Base-by-base conservation (phyloP, 2,113 vertebrate genomes). In the Phoxinus phoxinus region DNA sequence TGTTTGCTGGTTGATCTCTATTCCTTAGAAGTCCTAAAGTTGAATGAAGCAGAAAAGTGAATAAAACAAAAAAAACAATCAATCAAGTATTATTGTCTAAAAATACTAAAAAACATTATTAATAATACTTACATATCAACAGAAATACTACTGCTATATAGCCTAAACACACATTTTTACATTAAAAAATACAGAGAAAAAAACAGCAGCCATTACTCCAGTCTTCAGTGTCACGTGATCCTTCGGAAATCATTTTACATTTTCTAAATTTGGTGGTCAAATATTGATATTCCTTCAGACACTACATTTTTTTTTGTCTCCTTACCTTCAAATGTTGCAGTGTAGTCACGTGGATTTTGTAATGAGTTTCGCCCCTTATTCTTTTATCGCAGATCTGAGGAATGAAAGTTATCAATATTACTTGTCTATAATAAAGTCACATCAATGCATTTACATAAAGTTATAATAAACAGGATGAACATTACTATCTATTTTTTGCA, bases 311-410 rank as follows among this genome's bases (percentile, higher is more conserved):
- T 12, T 61, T 74, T 25, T 86, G 13, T 56, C 4, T 41, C 44
- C 71, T 79, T 94, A 95, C 95, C 94, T 94, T 94, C 53, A 93
- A n/a, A 72, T 95, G 95, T 63, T 90, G 91, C 23, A 87, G 44
- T 17, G 93, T 92, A 1, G 94, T 95, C 91, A 94, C 67, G 77
- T 95, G 95, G 81, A 95, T 93, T 88, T 94, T 95, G 86, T 92
- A 95, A 85, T 93, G 88, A 3, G 91, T 94, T 0, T 94, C 91
- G 2, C 94, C 93, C 25, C 90, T 90, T 61, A 95, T 89, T 84
- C 92, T 93, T 89, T 93, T 93, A 1, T 93, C 90, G 89, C 95
- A 95, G 10, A 94, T 73, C 95, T 95, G 87, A 10, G 71, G 73
- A 67, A 35, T 61, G 83, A 89, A 7, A 84, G 6, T 21, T 3